Base-by-base conservation (phyloP, 2,797 vertebrate genomes). In the Poecilia velifera region DNA sequence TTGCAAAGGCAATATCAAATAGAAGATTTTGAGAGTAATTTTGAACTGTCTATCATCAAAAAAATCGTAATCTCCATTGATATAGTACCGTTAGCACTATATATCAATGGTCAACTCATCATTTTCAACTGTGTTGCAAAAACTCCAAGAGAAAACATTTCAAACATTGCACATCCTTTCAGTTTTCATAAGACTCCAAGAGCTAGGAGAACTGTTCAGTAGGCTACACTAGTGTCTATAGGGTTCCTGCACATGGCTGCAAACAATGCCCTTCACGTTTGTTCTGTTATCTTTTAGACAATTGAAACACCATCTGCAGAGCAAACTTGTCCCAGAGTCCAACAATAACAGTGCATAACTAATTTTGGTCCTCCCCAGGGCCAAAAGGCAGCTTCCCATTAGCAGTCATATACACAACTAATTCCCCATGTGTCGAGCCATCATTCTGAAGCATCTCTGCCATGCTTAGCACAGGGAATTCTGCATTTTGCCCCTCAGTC, bases 401-500 rank as follows among this genome's bases (percentile, higher is more conserved):
- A 86, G 74, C 74, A 0, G 71, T 41, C 76, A 43, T 13, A 28
- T 1, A 5, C 51, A 2, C 39, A 0, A 73, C 28, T 49, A 72
- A 82, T 77, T 72, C 45, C 82, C 77, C 83, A 41, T 6, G 74
- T 34, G 80, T 76, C 28, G 0, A 70, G 76, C 39, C 34, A 20
- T 82, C 73, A 51, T 7, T 72, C 62, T 6, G 72, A 4, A 31
- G 79, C 82, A 10, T 62, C 13, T 64, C 74, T 51, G 34, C 45
- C 70, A 25, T 53, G 4, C 34, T 39, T 0, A 70, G 28, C 76
- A 34, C 80, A 4, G 36, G 43, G 82, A 25, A 36, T 28, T 77
- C 74, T 76, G 74, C 72, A 6, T 78, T 78, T 68, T 14, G 12
- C 74, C 53, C 45, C 80, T 46, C 81, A 71, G 74, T 73, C 74